Evolutionary conservation across 2,797 vertebrate genomes (phyloP), one percentile per base, ranked within the genome.

Genomic region (Ctenosaura bakeri): DNA sequence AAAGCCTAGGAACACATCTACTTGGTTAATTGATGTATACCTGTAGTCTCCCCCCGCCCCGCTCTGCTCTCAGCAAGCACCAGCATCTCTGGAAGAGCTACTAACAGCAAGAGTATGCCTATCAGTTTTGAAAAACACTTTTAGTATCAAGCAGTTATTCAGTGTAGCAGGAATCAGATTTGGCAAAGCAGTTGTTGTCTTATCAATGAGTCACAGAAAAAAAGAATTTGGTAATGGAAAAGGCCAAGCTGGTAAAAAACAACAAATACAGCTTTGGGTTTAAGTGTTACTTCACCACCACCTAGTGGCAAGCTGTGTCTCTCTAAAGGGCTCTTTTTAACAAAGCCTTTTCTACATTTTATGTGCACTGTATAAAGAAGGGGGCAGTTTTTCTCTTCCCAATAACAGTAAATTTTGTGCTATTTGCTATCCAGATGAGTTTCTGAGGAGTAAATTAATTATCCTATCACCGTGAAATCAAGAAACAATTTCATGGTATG

Each of bases 281-380:
- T 54, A 69, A 80, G 13, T 90, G 50, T 83, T 78, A 83, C 32
- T 77, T 56, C 73, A 90, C 71, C 90, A 83, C 80, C 90, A 90
- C 73, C 90, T 90, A 83, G 80, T 69, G 90, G 50, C 50, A 83
- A 90, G 54, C 13, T 2, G 14, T 24, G n/a, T 64, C 14, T 52
- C n/a, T 62, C 32, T 73, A 42, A 76, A 86, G 38, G 1, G 6
- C 54, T 59, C 6, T 86, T 52, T 81, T 90, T 35, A 26, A 62
- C 22, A 62, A 38, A 87, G 0, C 0, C 6, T 1, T 59, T 71
- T 74, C 64, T 3, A 29, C 35, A 71, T 46, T 13, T 73, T 81
- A 73, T 79, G 46, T 59, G 9, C 32, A 46, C 2, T 32, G 14
- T 81, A 29, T 56, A n/a, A 81, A 85, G 3, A 76, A 32, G 22